Conservation (phyloP, 2,888 invertebrate species). For the Deilephila elpenor region DNA sequence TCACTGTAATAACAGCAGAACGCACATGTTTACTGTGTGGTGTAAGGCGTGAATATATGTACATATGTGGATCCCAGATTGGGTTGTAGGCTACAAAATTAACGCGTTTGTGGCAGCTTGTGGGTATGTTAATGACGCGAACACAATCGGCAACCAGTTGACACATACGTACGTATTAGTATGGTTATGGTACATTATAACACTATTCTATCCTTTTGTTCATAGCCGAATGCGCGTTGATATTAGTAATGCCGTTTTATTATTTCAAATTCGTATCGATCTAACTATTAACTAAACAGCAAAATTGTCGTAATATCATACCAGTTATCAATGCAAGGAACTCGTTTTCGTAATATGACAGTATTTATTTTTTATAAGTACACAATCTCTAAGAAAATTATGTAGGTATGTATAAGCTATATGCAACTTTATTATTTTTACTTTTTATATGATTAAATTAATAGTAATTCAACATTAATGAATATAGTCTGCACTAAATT, state of each 20-base stretch:
- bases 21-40: not conserved
- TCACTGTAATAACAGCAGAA: not conserved
- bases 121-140: conserved; percentile 20
- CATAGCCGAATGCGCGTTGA: not conserved
- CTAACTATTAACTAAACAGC: not conserved
- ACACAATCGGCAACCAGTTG: conserved; percentile 17
- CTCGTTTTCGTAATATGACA: too few species aligned
- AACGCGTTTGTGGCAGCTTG: conserved; percentile 25
- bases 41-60: not conserved
- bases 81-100: conserved; percentile 22
- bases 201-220: not conserved
- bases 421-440: too few species aligned
- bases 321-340: too few species aligned
- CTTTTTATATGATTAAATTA: too few species aligned
- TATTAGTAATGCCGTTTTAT: not conserved
- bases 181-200: conserved; percentile 5
- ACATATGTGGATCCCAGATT: conserved; percentile 7
- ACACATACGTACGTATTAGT: not conserved
- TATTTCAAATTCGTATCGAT: not conserved
- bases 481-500: too few species aligned
- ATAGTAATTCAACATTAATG: too few species aligned
- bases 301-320: too few species aligned
- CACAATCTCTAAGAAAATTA: too few species aligned
- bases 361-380: too few species aligned
- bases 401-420: too few species aligned